Conservation (phyloP, 2,797 vertebrate genomes). For the Harpagifer antarcticus region DNA sequence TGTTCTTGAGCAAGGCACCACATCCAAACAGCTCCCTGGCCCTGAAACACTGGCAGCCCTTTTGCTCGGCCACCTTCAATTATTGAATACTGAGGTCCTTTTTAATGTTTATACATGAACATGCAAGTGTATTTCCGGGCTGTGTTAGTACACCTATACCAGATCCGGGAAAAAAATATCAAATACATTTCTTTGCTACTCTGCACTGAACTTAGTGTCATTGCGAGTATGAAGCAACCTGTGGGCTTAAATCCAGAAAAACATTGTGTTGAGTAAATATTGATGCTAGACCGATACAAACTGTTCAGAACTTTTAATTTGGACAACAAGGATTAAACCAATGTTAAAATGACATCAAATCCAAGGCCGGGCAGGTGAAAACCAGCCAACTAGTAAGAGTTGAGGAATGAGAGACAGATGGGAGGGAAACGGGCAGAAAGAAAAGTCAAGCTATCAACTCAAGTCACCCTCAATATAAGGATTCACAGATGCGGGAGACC, state of each 20-base stretch:
- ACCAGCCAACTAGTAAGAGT: conserved; percentile 77
- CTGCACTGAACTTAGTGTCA: too few species aligned
- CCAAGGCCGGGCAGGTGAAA: conserved; percentile 74
- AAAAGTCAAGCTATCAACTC: conserved; percentile 76
- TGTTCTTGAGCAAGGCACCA: too few species aligned
- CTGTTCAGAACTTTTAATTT: conserved; percentile 91
- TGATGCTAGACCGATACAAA: conserved; percentile 57
- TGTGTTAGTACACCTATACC: too few species aligned
- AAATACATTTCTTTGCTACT: too few species aligned
- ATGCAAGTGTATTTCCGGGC: too few species aligned
- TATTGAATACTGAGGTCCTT: too few species aligned
- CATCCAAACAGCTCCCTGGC: too few species aligned
- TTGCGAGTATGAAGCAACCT: not conserved
- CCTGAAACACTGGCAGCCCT: too few species aligned
- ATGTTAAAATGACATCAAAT: conserved; percentile 87
- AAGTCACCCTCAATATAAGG: conserved; percentile 81
- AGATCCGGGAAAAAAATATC: too few species aligned
- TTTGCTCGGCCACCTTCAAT: too few species aligned
- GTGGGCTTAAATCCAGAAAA: conserved; percentile 1
- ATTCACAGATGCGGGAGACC: conserved; percentile 83
- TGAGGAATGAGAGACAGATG: conserved; percentile 73
- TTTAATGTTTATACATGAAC: too few species aligned
- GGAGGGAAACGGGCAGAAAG: conserved; percentile 56
- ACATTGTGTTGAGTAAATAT: conserved; percentile 38
- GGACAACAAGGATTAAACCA: conserved; percentile 88